These are phyloP conservation scores for Sebastes paucispinis DNA, from an alignment of 2,797 vertebrate genomes.

Conservation along the genomic window DNA sequence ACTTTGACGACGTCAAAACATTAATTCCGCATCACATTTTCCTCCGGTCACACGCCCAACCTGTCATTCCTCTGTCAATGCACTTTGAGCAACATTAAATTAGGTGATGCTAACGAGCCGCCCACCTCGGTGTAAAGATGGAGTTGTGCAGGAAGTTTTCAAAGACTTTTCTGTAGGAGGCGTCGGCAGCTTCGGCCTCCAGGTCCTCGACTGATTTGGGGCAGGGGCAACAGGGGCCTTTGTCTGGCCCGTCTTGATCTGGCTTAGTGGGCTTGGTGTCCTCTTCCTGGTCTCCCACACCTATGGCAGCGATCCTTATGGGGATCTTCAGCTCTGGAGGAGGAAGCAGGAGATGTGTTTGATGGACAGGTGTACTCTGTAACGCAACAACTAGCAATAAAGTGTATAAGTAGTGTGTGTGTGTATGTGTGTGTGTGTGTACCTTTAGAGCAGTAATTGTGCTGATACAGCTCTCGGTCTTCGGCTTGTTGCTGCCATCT, in stretches of 20 bases:
- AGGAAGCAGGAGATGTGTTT: neutral
- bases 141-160: slow-evolving; percentile 98
- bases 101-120: neutral
- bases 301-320: slow-evolving; percentile 88
- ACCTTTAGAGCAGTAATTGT: slow-evolving; percentile 99
- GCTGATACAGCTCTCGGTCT: slow-evolving; percentile 92
- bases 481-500: slow-evolving; percentile 96
- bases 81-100: too few species aligned
- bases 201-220: slow-evolving; percentile 92
- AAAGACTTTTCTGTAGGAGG: slow-evolving; percentile 94
- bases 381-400: neutral
- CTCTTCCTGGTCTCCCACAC: slow-evolving; percentile 88
- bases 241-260: slow-evolving; percentile 85
- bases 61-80: too few species aligned
- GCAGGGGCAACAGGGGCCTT: slow-evolving; percentile 91
- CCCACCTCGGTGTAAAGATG: slow-evolving; percentile 94
- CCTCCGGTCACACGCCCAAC: too few species aligned
- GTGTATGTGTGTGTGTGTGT: neutral
- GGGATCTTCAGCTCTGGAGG: slow-evolving; percentile 91
- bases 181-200: slow-evolving; percentile 91
- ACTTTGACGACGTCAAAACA: too few species aligned
- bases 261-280: slow-evolving; percentile 89
- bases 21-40: too few species aligned
- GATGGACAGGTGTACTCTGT: neutral
- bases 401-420: neutral